Percentiles rank a stretch among this genome's conserved stretches.
Evolutionary conservation across 1,140 invertebrate species (phyloP).

Genomic region (Tachypleus tridentatus): DNA sequence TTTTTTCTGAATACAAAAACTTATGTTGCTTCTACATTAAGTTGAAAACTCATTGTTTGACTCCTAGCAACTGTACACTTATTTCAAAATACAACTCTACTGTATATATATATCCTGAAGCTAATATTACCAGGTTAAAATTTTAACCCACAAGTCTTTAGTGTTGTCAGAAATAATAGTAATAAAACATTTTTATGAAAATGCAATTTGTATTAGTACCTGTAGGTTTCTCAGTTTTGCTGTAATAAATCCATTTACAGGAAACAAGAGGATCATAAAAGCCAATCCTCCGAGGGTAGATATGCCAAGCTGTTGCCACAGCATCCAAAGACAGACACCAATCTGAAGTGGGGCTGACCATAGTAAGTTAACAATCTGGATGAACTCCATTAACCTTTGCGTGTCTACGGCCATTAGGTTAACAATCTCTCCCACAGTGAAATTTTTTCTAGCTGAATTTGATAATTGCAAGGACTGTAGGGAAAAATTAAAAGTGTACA

Average conservation of each 20-base stretch:
- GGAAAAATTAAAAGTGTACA: conserved; percentile 11
- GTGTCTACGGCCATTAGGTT: conserved; percentile 87
- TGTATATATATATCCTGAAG: too few species aligned
- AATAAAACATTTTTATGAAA: too few species aligned
- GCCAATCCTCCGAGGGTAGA: conserved; percentile 35
- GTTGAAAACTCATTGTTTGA: too few species aligned
- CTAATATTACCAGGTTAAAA: too few species aligned
- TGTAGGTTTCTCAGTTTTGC: conserved; percentile 33
- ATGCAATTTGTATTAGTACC: conserved; percentile 19
- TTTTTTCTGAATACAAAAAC: too few species aligned
- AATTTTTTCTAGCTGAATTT: conserved; percentile 35
- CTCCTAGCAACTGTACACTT: too few species aligned
- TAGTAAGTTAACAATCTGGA: conserved; percentile 84
- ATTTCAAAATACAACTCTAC: too few species aligned
- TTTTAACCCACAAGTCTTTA: too few species aligned
- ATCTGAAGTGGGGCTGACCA: conserved; percentile 96
- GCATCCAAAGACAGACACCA: conserved; percentile 66
- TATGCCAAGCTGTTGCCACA: conserved; percentile 59
- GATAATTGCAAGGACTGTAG: conserved; percentile 31
- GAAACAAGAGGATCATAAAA: conserved; percentile 37
- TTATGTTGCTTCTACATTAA: too few species aligned
- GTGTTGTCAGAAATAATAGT: too few species aligned
- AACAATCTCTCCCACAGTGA: conserved; percentile 81
- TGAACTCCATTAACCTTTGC: conserved; percentile 72
- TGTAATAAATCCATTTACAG: conserved; percentile 37